A percentile compares a stretch with the other conserved stretches of the same genome.
Conservation (phyloP, 2,888 invertebrate species). For the Trachelus stipa region DNA sequence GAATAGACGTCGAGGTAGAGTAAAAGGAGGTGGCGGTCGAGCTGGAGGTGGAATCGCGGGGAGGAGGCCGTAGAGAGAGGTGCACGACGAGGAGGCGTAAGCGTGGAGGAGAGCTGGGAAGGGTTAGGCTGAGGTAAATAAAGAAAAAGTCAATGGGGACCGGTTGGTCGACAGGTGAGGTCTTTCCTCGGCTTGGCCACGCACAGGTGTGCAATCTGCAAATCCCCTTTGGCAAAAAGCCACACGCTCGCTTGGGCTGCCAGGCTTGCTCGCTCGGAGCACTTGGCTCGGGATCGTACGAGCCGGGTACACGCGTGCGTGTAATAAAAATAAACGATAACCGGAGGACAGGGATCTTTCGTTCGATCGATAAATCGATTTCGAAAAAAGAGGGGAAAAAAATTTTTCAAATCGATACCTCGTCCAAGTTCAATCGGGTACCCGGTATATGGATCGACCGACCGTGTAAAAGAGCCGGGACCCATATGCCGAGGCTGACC, state of each 20-base stretch:
- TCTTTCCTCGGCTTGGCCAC: slow-evolving; percentile 57
- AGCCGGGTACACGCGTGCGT: too few species aligned
- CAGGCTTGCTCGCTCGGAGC: not conserved
- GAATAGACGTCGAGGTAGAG: slow-evolving; percentile 15
- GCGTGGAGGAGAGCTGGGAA: slow-evolving; percentile 27
- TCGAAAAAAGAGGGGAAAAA: too few species aligned
- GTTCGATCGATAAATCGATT: too few species aligned
- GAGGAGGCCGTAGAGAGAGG: slow-evolving; percentile 20
- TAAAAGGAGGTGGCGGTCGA: slow-evolving; percentile 33
- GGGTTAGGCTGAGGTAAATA: slow-evolving; percentile 42
- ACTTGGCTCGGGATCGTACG: too few species aligned
- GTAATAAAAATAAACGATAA: too few species aligned
- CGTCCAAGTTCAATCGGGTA: too few species aligned
- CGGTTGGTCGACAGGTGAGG: slow-evolving; percentile 65
- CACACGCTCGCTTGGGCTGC: slow-evolving; percentile 33
- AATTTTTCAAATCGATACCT: too few species aligned
- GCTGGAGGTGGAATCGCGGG: slow-evolving; percentile 9
- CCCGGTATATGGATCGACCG: too few species aligned
- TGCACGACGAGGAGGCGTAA: slow-evolving; percentile 23
- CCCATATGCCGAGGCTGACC: too few species aligned
- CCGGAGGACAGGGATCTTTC: too few species aligned
- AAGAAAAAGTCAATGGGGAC: slow-evolving; percentile 64
- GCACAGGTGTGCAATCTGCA: slow-evolving; percentile 65
- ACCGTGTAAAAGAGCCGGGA: too few species aligned
- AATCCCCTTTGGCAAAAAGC: slow-evolving; percentile 57